phyloP scores from a whole-genome alignment of 2,113 vertebrate genomes.

The Piprites chloris region DNA sequence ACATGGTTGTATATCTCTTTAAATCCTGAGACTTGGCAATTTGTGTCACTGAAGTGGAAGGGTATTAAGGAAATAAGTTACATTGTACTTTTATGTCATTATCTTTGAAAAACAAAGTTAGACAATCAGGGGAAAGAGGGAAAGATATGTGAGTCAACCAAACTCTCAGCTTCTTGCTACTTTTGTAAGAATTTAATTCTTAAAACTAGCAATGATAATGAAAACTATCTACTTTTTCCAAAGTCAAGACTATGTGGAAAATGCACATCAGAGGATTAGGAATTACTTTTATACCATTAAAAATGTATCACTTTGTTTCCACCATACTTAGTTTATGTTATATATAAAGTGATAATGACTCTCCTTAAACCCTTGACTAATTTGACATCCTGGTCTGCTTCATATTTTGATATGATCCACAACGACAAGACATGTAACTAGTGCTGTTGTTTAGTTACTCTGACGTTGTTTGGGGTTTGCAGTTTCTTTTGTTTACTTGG shows the following conservation, averaged over 20 bases:
- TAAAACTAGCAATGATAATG: neutral
- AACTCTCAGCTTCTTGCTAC: neutral
- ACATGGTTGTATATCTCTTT: neutral
- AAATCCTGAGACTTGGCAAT: neutral
- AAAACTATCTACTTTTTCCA: neutral
- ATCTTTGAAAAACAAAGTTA: neutral
- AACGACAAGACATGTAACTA: neutral
- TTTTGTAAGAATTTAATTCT: neutral
- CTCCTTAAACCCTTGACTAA: neutral
- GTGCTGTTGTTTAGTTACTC: neutral
- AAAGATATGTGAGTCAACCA: neutral
- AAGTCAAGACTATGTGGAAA: neutral
- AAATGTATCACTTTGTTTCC: neutral
- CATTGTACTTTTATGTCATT: neutral
- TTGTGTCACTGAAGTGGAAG: neutral
- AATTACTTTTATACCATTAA: neutral
- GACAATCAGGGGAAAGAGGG: neutral
- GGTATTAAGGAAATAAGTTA: neutral
- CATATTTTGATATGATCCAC: neutral
- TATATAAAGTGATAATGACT: neutral
- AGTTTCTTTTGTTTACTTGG: neutral
- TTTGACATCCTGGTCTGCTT: neutral
- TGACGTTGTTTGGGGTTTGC: neutral
- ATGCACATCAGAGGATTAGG: neutral
- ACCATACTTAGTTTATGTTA: neutral